Conservation (phyloP, 2,888 invertebrate genomes). For the Podabrus alpinus region DNA sequence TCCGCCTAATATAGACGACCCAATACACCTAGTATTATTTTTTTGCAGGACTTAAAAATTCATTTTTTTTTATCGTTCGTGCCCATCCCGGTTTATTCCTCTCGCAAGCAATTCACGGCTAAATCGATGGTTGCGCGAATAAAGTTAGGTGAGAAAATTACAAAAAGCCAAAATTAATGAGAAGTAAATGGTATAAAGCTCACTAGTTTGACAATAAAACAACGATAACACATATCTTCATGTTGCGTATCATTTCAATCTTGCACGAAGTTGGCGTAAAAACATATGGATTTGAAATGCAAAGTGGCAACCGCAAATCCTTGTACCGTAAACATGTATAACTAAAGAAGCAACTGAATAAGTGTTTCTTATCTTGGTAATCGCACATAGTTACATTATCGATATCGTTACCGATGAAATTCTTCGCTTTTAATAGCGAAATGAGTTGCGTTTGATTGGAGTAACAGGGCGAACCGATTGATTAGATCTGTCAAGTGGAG, state of each 20-base stretch:
- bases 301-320: constrained; percentile 47
- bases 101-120: too few relatives aligned
- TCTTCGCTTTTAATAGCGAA: constrained; percentile 3
- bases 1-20: neutral
- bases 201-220: constrained; percentile 46
- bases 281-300: constrained; percentile 52
- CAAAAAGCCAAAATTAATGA: constrained; percentile 21
- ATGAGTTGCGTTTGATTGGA: neutral
- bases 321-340: constrained; percentile 49
- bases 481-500: neutral
- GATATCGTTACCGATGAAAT: constrained; percentile 29
- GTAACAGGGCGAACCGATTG: neutral
- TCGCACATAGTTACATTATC: constrained; percentile 48
- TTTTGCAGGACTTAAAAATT: too few relatives aligned
- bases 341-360: constrained; percentile 45
- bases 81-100: too few relatives aligned
- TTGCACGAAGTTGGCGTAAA: constrained; percentile 53
- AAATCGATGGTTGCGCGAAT: too few relatives aligned
- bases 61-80: too few relatives aligned
- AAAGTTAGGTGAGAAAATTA: constrained; percentile 8
- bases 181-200: constrained; percentile 36
- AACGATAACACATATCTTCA: constrained; percentile 53
- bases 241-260: constrained; percentile 52
- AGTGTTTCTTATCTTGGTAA: constrained; percentile 45
- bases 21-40: too few relatives aligned